Base-by-base conservation (phyloP, 2,888 invertebrate genomes). In the Tetheella fluctuosa region DNA sequence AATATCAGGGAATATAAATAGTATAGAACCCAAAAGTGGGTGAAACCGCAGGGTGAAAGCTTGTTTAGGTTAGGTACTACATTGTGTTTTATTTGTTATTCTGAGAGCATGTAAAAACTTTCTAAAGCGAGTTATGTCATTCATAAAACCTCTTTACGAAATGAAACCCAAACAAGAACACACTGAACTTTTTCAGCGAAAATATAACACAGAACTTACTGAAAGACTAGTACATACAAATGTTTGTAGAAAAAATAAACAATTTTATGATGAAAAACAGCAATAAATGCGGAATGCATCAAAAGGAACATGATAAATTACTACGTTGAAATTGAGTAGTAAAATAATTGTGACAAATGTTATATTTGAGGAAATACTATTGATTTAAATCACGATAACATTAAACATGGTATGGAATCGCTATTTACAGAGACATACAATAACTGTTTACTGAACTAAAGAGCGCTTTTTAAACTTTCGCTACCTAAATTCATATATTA, bases 91-190 rank as follows among this genome's bases (percentile, higher is more conserved):
- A 25, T 25, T 5, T 25, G 25, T 25, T 25, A 34, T 34, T 10
- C 15, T 15, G 5, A 42, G n/a, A 42, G 17, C 42, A n/a, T 39
- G 8, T 42, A 42, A n/a, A 42, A 17, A 17, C 8, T 1, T 17
- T 17, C 42, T 7, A 42, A 42, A 7, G 42, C 42, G 37, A 39
- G n/a, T 15, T 39, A 39, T 39, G 37, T 39, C 37, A 17, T 42
- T 42, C 42, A 42, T 15, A 42, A 42, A 42, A 42, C 42, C 42
- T 42, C 42, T 42, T 42, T 17, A 5, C 39, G 15, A 17, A n/a
- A 42, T 42, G 39, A 42, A 42, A 42, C 13, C 39, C n/a, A 42
- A 42, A 42, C 39, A 15, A n/a, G 17, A 42, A 42, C 42, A 42
- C 17, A 17, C 6, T 42, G 42, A 42, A 42, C 17, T 4, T 42